Percentiles rank a stretch among this genome's conserved stretches.
Evolutionary conservation across 2,797 vertebrate genomes (phyloP).

Genomic region (Onychomys arenicola): DNA sequence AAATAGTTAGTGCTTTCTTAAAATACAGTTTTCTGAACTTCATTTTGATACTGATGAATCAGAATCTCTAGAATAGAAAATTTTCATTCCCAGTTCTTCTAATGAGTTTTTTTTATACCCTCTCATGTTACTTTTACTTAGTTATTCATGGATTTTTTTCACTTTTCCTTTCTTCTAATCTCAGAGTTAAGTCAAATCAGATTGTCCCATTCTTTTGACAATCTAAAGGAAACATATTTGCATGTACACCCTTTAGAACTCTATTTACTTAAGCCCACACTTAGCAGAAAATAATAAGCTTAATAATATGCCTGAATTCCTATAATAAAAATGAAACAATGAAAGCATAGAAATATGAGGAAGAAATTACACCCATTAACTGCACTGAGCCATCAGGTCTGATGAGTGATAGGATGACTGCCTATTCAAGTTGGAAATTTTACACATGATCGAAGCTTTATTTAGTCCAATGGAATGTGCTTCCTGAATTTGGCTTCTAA

Average conservation of each 20-base stretch:
- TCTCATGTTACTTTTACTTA: constrained; percentile 17
- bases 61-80: background rate
- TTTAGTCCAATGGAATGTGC: constrained; percentile 96
- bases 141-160: background rate
- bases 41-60: background rate
- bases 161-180: constrained; percentile 81
- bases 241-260: constrained; percentile 85
- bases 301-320: constrained; percentile 89
- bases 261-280: constrained; percentile 86
- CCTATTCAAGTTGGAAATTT: constrained; percentile 96
- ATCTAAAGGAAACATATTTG: constrained; percentile 90
- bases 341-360: constrained; percentile 92
- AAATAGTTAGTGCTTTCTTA: background rate
- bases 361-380: constrained; percentile 95
- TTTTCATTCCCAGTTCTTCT: background rate
- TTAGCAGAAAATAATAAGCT: constrained; percentile 86
- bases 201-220: constrained; percentile 81
- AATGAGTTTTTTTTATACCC: constrained; percentile 8
- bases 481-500: constrained; percentile 95
- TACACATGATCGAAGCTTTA: constrained; percentile 98
- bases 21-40: constrained; percentile 1
- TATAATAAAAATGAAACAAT: constrained; percentile 92
- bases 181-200: constrained; percentile 76
- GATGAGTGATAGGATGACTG: constrained; percentile 95
- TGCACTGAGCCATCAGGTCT: constrained; percentile 84